Evolutionary conservation across 2,113 vertebrate genomes (phyloP).

Genomic region (Galemys pyrenaicus): DNA sequence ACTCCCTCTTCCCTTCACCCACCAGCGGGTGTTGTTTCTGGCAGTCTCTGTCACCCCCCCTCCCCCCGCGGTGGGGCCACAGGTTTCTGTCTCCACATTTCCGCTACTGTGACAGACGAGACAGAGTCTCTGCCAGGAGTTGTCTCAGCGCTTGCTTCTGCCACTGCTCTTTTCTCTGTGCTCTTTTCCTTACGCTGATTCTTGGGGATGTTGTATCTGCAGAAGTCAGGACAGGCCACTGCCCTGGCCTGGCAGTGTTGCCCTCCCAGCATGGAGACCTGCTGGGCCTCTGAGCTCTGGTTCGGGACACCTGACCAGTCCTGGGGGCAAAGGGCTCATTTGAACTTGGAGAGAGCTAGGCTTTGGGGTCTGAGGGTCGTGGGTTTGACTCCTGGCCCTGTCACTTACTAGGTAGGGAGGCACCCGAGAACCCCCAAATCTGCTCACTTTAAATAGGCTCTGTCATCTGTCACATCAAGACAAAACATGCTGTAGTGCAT

Average conservation of each 20-base stretch:
- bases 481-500: too few species aligned
- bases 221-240: background rate
- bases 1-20: too few species aligned
- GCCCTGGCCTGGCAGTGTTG: background rate
- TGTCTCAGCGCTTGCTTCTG: background rate
- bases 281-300: background rate
- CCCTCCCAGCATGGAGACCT: background rate
- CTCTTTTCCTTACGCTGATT: background rate
- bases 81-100: background rate
- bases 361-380: background rate
- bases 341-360: background rate
- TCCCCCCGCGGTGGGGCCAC: background rate
- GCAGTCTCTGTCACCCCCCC: background rate
- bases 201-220: background rate
- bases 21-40: background rate
- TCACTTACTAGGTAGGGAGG: background rate
- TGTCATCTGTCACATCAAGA: too few species aligned
- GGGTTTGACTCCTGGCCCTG: background rate
- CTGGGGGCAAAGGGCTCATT: background rate
- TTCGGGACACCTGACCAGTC: background rate
- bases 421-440: too few species aligned
- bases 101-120: constrained; percentile 7
- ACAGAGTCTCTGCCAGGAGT: background rate
- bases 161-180: background rate
- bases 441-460: too few species aligned